Base-by-base conservation (phyloP, 1,140 invertebrate genomes). In the Zaprionus kolodkinae region DNA sequence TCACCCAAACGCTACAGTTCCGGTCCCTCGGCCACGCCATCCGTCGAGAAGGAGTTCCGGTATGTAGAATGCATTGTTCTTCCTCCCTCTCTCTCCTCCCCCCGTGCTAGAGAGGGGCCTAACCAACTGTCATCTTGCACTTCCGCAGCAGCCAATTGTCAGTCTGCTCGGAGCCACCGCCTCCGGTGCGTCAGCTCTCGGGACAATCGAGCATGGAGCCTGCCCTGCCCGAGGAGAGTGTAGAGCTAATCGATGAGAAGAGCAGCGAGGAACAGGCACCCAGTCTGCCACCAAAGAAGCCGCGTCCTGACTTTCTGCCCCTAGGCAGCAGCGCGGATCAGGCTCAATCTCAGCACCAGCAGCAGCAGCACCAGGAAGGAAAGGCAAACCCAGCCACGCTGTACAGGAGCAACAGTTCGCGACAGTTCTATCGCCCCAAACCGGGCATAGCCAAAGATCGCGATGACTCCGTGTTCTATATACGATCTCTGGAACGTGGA, bases 151-250 rank as follows among this genome's bases (percentile, higher is more conserved):
- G 85, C 45, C 91, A 92, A 56, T 56, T 92, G 17, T 92, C 91
- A 0, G 91, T 92, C 1, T 92, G 92, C 68, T 92, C 92, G 7
- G 92, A 92, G 69, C 92, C 92, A 35, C 91, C 89, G 5, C 83
- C 86, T 0, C 73, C 91, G 0, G 74, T 92, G 63, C 88, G 88
- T n/a, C 92, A 92, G 48, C 64, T 92, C 27, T 92, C 92, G n/a
- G 91, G 92, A 13, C 92, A 92, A 62, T 92, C 91, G 6, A 92
- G 92, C 74, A 77, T 92, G 72, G 92, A 92, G 66, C 92, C 92
- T 1, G 86, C 91, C 0, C 67, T 92, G 13, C 88, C 89, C n/a
- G 92, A 92, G 74, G 92, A 92, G 60, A 79, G 61, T 30, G 15
- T 77, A 1, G 86, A 90, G 15, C 38, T 83, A 25, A 36, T 59